A percentile compares a stretch with the other conserved stretches of the same genome.
phyloP scores from a whole-genome alignment of 2,113 vertebrate species.

The Tringa solitaria region DNA sequence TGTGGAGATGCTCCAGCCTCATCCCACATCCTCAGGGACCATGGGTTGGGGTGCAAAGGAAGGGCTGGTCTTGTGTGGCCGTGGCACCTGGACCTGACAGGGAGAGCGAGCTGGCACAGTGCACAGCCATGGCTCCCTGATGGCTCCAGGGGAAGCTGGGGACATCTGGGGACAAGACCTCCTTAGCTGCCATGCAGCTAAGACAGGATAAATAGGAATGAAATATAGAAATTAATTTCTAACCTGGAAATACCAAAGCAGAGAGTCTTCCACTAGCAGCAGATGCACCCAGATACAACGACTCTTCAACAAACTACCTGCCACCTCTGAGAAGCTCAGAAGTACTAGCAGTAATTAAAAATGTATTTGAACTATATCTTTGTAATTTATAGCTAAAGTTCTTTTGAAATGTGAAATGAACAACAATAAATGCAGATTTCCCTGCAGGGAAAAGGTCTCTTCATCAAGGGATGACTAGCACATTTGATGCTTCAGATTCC shows the following conservation, averaged over 20 bases:
- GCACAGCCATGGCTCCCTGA: neutral
- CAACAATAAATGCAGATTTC: neutral
- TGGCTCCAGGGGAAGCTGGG: neutral
- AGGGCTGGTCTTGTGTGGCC: neutral
- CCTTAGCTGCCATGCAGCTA: neutral
- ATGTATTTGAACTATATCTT: neutral
- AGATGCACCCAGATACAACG: fast-evolving
- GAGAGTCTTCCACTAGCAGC: neutral
- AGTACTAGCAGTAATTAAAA: slow-evolving; percentile 13
- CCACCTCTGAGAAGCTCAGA: neutral
- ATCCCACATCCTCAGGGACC: neutral
- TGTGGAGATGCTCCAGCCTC: neutral
- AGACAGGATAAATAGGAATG: neutral
- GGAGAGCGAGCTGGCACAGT: neutral
- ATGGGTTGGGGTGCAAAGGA: neutral
- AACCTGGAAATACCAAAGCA: neutral
- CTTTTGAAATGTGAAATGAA: neutral
- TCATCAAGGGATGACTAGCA: neutral
- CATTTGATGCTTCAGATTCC: neutral
- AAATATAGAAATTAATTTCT: neutral
- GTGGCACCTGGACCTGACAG: neutral
- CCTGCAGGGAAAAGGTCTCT: neutral
- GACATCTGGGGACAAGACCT: neutral
- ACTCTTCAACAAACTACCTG: neutral
- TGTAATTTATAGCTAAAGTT: neutral